Conservation (phyloP, 2,113 vertebrate genomes). For the Forbesichthys papilliferus region DNA sequence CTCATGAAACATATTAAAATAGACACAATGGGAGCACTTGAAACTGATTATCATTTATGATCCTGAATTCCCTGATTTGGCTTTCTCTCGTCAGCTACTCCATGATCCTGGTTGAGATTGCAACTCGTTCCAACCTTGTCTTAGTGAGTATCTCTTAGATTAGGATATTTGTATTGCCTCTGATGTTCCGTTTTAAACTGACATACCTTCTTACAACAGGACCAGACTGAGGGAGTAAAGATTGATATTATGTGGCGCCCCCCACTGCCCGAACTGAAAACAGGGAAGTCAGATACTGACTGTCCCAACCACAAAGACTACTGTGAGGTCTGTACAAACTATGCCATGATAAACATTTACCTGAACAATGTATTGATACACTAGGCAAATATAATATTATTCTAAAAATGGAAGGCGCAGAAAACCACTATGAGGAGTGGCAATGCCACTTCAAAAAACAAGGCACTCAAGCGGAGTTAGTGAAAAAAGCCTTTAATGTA, state of each 20-base stretch:
- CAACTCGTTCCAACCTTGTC: constrained; percentile 72
- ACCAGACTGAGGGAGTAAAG: constrained; percentile 61
- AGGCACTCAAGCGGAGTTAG: too few species aligned
- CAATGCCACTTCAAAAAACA: too few species aligned
- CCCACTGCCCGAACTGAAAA: constrained; percentile 69
- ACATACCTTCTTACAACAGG: constrained; percentile 48
- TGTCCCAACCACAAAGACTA: constrained; percentile 74
- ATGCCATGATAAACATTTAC: neutral
- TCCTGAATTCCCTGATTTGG: neutral
- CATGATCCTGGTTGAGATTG: constrained; percentile 78
- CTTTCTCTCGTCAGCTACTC: constrained; percentile 68
- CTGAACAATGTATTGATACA: neutral
- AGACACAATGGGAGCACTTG: neutral
- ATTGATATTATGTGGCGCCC: constrained; percentile 73
- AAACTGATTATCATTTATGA: neutral
- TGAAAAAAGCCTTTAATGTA: too few species aligned
- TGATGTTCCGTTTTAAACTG: constrained; percentile 47
- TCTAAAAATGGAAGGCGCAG: too few species aligned
- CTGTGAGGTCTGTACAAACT: constrained; percentile 67
- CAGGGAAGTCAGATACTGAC: constrained; percentile 71
- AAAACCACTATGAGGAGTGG: too few species aligned
- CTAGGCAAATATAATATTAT: too few species aligned
- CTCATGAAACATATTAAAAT: too few species aligned
- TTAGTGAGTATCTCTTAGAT: constrained; percentile 67
- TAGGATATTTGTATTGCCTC: constrained; percentile 36